Conservation (phyloP, 2,888 invertebrate species). For the Netelia inedita region DNA sequence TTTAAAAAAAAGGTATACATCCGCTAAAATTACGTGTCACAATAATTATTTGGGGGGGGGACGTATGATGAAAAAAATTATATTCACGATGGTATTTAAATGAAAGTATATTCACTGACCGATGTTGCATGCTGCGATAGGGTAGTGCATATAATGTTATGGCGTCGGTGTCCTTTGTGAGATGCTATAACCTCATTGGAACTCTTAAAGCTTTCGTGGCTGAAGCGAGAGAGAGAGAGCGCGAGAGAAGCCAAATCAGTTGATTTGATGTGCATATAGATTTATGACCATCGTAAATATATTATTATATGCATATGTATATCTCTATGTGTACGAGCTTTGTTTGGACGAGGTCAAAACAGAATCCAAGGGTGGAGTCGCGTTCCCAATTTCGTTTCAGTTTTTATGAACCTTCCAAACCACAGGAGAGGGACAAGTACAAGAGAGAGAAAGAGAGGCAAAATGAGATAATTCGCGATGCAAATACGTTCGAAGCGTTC, state of each 20-base stretch:
- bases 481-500: no score
- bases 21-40: background rate
- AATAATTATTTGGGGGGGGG: background rate
- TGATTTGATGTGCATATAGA: background rate
- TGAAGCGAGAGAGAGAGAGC: background rate
- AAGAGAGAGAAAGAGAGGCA: no score
- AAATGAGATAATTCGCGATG: no score
- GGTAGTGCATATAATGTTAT: background rate
- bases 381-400: no score
- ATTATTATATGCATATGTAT: no score
- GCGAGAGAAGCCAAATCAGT: background rate
- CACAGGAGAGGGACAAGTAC: no score
- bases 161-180: background rate
- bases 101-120: background rate
- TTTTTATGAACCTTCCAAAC: no score
- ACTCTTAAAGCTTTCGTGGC: background rate
- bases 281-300: constrained; percentile 6
- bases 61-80: background rate
- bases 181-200: background rate
- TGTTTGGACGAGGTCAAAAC: constrained; percentile 9
- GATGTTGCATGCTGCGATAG: background rate
- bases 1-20: no score
- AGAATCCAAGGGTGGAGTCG: constrained; percentile 6
- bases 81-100: background rate
- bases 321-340: background rate